Base-by-base conservation (phyloP, 2,888 invertebrate genomes). In the Diplazon laetatorius region DNA sequence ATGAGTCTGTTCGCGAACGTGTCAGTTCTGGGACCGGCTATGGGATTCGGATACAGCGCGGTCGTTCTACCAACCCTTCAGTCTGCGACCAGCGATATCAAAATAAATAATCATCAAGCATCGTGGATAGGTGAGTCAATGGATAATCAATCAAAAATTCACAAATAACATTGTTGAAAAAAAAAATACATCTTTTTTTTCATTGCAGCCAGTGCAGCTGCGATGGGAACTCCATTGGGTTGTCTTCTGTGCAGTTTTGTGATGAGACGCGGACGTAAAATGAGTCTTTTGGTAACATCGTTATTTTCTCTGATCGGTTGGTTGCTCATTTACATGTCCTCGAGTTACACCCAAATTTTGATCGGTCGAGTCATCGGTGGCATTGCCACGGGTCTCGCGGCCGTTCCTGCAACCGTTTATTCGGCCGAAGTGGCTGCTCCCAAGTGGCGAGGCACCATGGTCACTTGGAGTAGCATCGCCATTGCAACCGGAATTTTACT, bases 1-100 rank as follows among this genome's bases (percentile, higher is more conserved):
- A 88, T 93, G 82, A 92, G 92, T 10, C 72, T 93, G 6, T 87
- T 92, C 14, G 92, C 92, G 0, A 93, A 93, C 78, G 88, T 92
- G 44, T 91, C 92, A 0, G 91, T 92, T 69, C 83, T 93, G 42
- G 92, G 93, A 0, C 93, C 93, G 1, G 92, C 93, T 2, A 93
- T 93, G 93, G 92, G 91, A 60, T 89, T 93, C 48, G 93, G 93
- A 0, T 93, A 92, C 86, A 93, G 93, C 14, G 93, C 93, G 0
- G 91, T 93, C 0, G 92, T 92, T 0, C 84, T 93, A 20, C 93
- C 92, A 18, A 88, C 91, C 10, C 84, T 93, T 42, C 86, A 83
- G 55, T 84, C 88, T 3, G 78, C 85, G 4, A 73, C 80, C 0
- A 89, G 89, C 37, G 88, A 88, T 12, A 80, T 92, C 14, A 83